Conservation (phyloP, 2,797 vertebrate species). For the Adrianichthys oophorus region DNA sequence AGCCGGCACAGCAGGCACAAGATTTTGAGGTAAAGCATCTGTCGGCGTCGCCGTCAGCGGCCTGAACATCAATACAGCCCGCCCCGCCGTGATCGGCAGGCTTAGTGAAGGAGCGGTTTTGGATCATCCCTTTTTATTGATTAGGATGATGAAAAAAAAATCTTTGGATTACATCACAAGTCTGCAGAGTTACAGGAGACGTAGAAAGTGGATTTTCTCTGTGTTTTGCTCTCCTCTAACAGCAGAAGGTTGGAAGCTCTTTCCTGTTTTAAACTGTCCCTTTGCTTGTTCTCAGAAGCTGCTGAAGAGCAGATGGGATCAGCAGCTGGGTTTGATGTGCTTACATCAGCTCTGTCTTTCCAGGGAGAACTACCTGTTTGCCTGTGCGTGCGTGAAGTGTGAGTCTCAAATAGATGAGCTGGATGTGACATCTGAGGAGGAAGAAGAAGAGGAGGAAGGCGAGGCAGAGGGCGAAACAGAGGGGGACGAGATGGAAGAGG, state of each 20-base stretch:
- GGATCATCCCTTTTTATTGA: slow-evolving; percentile 51
- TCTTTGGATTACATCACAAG: slow-evolving; percentile 20
- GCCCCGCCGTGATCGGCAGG: slow-evolving; percentile 30
- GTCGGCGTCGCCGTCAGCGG: background rate
- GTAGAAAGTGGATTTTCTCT: slow-evolving; percentile 17
- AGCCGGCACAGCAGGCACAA: slow-evolving; percentile 95
- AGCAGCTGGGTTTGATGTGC: background rate
- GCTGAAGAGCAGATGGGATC: no score
- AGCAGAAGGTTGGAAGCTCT: slow-evolving; percentile 6
- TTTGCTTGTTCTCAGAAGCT: no score
- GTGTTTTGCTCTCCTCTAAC: background rate
- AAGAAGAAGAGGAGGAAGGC: slow-evolving; percentile 88
- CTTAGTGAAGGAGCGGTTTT: slow-evolving; percentile 15
- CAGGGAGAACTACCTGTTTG: slow-evolving; percentile 98
- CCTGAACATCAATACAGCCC: slow-evolving; percentile 51
- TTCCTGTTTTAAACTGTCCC: slow-evolving; percentile 11
- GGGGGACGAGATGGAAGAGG: slow-evolving; percentile 91
- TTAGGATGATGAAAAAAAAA: slow-evolving; percentile 44
- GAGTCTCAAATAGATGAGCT: slow-evolving; percentile 87
- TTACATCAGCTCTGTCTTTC: slow-evolving; percentile 13
- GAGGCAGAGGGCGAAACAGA: slow-evolving; percentile 81
- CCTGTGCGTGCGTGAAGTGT: slow-evolving; percentile 95
- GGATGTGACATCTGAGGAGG: slow-evolving; percentile 93
- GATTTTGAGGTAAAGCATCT: slow-evolving; percentile 86
- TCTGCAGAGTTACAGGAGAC: background rate